phyloP scores from a whole-genome alignment of 2,797 vertebrate genomes.

The Betta splendens region DNA sequence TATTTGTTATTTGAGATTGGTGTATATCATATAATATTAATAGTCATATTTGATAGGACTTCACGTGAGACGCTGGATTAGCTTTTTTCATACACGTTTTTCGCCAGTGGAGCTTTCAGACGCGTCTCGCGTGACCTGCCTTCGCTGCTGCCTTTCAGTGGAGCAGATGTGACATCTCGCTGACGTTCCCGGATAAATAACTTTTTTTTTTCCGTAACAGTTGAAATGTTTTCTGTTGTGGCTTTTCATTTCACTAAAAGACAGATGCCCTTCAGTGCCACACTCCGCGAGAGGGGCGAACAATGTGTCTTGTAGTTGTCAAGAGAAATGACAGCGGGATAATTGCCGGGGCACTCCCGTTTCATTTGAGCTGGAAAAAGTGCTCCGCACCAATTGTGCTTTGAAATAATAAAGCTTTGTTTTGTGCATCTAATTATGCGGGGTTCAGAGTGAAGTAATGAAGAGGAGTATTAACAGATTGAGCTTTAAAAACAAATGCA shows the following conservation, averaged over 20 bases:
- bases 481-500: conserved; percentile 87
- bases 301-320: conserved; percentile 76
- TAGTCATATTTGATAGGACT: conserved; percentile 56
- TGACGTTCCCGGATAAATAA: conserved; percentile 79
- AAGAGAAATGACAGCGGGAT: conserved; percentile 74
- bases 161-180: conserved; percentile 74
- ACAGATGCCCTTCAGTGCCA: conserved; percentile 74
- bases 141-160: conserved; percentile 75
- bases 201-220: conserved; percentile 71
- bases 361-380: conserved; percentile 69
- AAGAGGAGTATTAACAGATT: conserved; percentile 76
- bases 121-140: conserved; percentile 76
- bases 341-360: conserved; percentile 70
- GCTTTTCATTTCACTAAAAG: conserved; percentile 73
- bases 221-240: conserved; percentile 71
- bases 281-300: conserved; percentile 64
- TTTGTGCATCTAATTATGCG: conserved; percentile 70
- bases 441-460: conserved; percentile 65
- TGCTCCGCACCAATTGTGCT: conserved; percentile 49
- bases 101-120: conserved; percentile 59
- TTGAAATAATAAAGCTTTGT: conserved; percentile 73
- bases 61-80: conserved; percentile 49
- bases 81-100: conserved; percentile 65
- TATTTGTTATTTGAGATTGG: too few species aligned
- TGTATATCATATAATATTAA: too few species aligned